Evolutionary conservation across 2,797 vertebrate genomes (phyloP).

Genomic region (Carapus acus): DNA sequence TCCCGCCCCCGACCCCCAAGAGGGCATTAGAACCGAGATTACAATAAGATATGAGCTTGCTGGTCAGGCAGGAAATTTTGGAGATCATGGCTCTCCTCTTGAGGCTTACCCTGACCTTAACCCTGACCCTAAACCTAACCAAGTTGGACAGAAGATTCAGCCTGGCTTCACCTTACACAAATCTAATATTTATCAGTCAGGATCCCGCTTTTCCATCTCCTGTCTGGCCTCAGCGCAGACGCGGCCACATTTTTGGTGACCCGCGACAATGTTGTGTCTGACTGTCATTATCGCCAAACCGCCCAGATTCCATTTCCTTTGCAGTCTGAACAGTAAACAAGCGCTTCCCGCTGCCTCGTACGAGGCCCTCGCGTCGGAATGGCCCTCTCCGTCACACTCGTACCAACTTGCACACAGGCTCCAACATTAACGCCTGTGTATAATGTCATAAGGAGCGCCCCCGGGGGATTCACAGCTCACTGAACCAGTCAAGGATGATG

Average conservation of each 20-base stretch:
- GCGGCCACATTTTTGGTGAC: constrained; percentile 4
- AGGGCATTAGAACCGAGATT: too few species aligned
- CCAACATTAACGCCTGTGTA: constrained; percentile 31
- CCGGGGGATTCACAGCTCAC: constrained; percentile 20
- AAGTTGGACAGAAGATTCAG: constrained; percentile 5
- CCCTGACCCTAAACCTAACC: too few species aligned
- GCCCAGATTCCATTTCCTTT: constrained; percentile 13
- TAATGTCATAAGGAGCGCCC: constrained; percentile 24
- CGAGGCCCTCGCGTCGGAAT: constrained; percentile 15
- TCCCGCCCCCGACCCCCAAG: too few species aligned
- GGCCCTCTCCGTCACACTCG: constrained; percentile 24
- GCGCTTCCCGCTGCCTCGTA: neutral
- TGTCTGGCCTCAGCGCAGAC: neutral
- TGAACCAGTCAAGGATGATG: constrained; percentile 6
- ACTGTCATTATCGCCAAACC: constrained; percentile 6
- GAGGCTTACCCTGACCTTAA: too few species aligned
- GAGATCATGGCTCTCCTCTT: neutral
- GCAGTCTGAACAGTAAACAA: constrained; percentile 15
- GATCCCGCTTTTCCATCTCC: neutral
- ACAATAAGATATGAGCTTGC: constrained; percentile 5
- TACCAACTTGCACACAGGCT: constrained; percentile 32
- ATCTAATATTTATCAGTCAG: constrained; percentile 1
- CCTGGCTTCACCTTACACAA: neutral
- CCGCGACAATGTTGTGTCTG: constrained; percentile 8
- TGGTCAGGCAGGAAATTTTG: constrained; percentile 7